phyloP scores from a whole-genome alignment of 2,113 vertebrate genomes.

The Heteronetta atricapilla region DNA sequence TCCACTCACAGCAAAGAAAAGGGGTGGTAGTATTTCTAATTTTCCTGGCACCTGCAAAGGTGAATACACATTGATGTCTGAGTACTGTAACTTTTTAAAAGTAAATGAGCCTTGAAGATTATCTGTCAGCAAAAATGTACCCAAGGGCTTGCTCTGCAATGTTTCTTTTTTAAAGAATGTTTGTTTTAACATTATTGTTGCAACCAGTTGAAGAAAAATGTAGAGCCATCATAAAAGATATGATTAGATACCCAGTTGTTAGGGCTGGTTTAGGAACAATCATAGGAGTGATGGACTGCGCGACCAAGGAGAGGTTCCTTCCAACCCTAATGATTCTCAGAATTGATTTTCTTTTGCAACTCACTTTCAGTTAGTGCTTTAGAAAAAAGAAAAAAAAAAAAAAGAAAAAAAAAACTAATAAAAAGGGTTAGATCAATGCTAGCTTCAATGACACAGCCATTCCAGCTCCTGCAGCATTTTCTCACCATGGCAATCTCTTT shows the following conservation, averaged over 20 bases:
- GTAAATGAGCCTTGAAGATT: slow-evolving; percentile 60
- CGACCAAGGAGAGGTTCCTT: slow-evolving; percentile 57
- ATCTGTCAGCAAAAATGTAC: slow-evolving; percentile 50
- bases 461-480: slow-evolving; percentile 44
- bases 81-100: slow-evolving; percentile 44
- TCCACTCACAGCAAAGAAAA: background rate
- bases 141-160: slow-evolving; percentile 38
- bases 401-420: slow-evolving; percentile 36
- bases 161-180: slow-evolving; percentile 39
- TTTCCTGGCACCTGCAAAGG: slow-evolving; percentile 13
- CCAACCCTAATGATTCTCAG: slow-evolving; percentile 63
- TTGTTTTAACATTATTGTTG: slow-evolving; percentile 50
- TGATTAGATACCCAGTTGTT: slow-evolving; percentile 46
- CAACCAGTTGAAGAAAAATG: slow-evolving; percentile 41
- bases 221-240: slow-evolving; percentile 35
- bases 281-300: slow-evolving; percentile 59
- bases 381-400: slow-evolving; percentile 49
- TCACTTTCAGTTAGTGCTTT: slow-evolving; percentile 68
- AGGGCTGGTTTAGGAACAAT: slow-evolving; percentile 66
- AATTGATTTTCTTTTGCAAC: slow-evolving; percentile 72
- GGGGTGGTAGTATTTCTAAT: slow-evolving; percentile 1
- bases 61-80: background rate
- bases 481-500: slow-evolving; percentile 17
- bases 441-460: slow-evolving; percentile 60
- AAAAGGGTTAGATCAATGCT: slow-evolving; percentile 59